phyloP scores from a whole-genome alignment of 2,888 invertebrate genomes.

The Himalopsyche japonica region DNA sequence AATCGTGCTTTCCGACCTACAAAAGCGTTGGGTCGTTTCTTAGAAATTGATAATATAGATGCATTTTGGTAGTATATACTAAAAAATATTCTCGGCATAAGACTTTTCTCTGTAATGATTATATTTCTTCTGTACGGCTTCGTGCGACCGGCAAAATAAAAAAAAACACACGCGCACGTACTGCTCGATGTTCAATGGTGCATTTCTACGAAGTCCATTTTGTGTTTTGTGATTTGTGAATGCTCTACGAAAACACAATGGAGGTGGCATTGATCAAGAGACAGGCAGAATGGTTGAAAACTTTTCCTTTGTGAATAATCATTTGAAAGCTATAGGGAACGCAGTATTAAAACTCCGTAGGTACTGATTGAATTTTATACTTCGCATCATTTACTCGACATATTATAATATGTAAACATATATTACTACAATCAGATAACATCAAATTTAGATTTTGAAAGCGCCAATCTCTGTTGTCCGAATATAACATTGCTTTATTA shows the following conservation, averaged over 20 bases:
- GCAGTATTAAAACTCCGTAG: neutral
- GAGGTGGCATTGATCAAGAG: neutral
- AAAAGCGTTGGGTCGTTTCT: no score
- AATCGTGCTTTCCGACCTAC: no score
- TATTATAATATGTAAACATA: no score
- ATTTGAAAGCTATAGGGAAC: neutral
- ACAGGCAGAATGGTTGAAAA: neutral
- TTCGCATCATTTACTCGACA: no score
- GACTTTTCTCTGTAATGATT: neutral
- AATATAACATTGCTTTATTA: no score
- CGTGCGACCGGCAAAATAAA: neutral
- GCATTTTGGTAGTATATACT: no score
- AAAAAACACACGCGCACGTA: neutral
- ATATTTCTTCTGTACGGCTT: neutral
- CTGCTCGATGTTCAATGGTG: neutral
- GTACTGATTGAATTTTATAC: no score
- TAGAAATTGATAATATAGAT: no score
- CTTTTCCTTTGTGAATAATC: neutral
- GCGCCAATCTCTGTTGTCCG: no score
- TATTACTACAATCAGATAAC: no score
- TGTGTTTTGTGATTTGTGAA: neutral
- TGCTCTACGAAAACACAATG: neutral
- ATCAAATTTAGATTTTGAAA: no score
- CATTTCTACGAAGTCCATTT: neutral
- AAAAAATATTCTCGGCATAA: no score